Percentiles rank a stretch among this genome's conserved stretches.
Evolutionary conservation across 2,888 invertebrate genomes (phyloP).

Genomic region (Phragmatobia fuliginosa): DNA sequence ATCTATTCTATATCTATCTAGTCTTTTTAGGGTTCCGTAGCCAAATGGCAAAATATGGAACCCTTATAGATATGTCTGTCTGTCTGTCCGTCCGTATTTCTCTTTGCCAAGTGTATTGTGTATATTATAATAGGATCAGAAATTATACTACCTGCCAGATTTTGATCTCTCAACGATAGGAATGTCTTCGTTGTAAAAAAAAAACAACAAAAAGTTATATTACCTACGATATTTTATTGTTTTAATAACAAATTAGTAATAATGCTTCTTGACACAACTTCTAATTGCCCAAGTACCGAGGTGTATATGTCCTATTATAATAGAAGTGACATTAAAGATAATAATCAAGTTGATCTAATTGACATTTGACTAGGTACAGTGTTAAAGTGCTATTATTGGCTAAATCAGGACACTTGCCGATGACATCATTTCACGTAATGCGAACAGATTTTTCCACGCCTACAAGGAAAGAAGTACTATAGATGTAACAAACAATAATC

Average conservation of each 20-base stretch:
- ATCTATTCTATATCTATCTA: no score
- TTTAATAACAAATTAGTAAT: background rate
- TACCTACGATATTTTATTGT: background rate
- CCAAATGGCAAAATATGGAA: no score
- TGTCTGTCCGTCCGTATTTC: no score
- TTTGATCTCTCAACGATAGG: background rate
- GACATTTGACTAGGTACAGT: conserved; percentile 52
- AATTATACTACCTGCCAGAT: background rate
- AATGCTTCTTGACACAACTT: background rate
- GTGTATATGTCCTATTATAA: no score
- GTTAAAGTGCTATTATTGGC: conserved; percentile 48
- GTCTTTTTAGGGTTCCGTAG: no score
- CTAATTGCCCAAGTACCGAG: no score
- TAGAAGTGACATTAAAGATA: conserved; percentile 35
- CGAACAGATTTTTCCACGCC: conserved; percentile 42
- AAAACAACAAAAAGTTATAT: background rate
- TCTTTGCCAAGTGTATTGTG: no score
- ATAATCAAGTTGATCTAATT: conserved; percentile 48
- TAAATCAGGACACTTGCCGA: conserved; percentile 62
- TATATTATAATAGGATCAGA: background rate
- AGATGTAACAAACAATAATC: conserved; percentile 27
- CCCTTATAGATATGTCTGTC: no score
- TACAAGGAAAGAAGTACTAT: conserved; percentile 29
- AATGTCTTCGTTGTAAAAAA: background rate
- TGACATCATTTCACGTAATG: conserved; percentile 62